Base-by-base conservation (phyloP, 2,888 invertebrate species). In the Tetragonula carbonaria region DNA sequence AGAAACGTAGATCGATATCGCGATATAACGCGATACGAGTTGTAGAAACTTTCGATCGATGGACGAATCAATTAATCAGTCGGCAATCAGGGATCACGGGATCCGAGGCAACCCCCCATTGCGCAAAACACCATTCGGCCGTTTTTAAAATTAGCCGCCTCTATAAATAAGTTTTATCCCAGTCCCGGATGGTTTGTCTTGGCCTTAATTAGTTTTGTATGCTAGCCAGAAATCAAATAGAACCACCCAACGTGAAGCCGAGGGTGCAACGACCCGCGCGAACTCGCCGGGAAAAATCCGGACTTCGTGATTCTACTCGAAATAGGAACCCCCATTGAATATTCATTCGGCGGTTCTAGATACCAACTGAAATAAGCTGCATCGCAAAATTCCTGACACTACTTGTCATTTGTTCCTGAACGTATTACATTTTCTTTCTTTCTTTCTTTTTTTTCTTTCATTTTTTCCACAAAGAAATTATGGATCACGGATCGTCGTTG, bases 141-240 rank as follows among this genome's bases (percentile, higher is more conserved):
- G 33, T 83, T 79, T 62, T 71, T 87, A 88, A 86, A 88, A 74
- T 87, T 89, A 84, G 79, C 8, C 57, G 28, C 3, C 6, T 53
- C 84, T 86, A 86, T 80, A 86, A 87, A 87, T 89, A 86, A 78
- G 33, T 78, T 80, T 82, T 72, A 80, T 83, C 71, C 71, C 74
- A 57, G 77, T 86, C 70, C 67, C 80, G 87, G 82, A 79, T 82
- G 78, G 73, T 77, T 71, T 77, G 74, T 88, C 86, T 84, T 80
- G 88, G 88, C 84, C 84, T 80, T 88, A 86, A 88, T 78, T 86
- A 81, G 74, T 81, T 75, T 62, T 86, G 86, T 65, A 51, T 77
- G 84, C 81, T 62, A 72, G 89, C 86, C 80, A 87, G 78, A 84
- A 86, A 87, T 83, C 78, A 89, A 87, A 82, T 85, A 83, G 72